Evolutionary conservation across 2,113 vertebrate species (phyloP), one percentile per base, ranked within the genome.

Genomic region (Tetrax tetrax): DNA sequence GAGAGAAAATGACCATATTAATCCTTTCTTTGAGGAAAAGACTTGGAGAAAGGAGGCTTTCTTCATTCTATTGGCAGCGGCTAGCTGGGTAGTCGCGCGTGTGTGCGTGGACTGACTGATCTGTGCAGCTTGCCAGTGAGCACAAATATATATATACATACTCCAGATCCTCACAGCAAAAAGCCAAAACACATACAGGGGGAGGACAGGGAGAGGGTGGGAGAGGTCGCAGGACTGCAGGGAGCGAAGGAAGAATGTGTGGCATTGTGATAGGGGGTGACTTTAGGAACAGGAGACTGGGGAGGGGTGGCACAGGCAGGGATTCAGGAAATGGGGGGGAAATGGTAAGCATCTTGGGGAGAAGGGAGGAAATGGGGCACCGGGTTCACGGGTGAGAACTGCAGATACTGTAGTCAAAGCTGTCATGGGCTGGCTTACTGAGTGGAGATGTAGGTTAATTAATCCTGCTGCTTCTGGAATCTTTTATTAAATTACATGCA

Each of bases 401-500:
- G 80, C 48, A 83, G 89, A 38, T 77, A 50, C 0, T 29, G 60
- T 83, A 72, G 85, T 31, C 57, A 88, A 79, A 54, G 38, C 83
- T 74, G 76, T 47, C 54, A n/a, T 9, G 51, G 72, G 20, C 72
- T 68, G 87, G 19, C 56, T 87, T 75, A 79, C 31, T 48, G 87
- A 81, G 72, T 37, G 69, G 35, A 96, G 74, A 72, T 45, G 77
- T 24, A 79, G 61, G 65, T 91, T 94, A 94, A 94, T 95, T 95
- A 95, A 93, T 53, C 89, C 87, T 96, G 81, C 87, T 72, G 83
- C 77, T 96, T 94, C 45, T 89, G 83, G 60, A 91, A 79, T 87
- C 2, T 79, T 79, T 93, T 89, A 94, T 94, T 87, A 87, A 93
- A 89, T 85, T 87, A 89, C 69, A 71, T 38, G 76, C 86, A 94